These are phyloP conservation scores for Anas acuta DNA, from an alignment of 2,797 vertebrate genomes.

Conservation along the genomic window DNA sequence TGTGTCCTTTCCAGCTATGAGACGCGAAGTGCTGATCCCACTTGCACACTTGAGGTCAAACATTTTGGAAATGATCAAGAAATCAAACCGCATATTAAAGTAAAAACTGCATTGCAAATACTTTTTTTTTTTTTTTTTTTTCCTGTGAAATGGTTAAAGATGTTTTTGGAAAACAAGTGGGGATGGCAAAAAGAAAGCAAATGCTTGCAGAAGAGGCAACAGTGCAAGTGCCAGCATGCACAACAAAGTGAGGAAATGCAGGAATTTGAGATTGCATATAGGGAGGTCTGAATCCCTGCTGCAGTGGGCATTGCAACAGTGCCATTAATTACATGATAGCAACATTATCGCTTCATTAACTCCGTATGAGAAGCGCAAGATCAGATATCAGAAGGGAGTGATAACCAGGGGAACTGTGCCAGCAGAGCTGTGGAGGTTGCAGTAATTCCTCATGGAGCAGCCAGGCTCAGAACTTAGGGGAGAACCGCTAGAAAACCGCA, in stretches of 20 bases:
- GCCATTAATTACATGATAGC: conserved; percentile 15
- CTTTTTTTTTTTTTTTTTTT: not conserved
- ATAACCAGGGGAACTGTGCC: not conserved
- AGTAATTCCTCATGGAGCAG: not conserved
- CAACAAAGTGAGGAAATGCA: not conserved
- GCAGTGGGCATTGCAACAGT: conserved; percentile 28
- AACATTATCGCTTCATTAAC: conserved; percentile 3
- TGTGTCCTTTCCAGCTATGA: not conserved
- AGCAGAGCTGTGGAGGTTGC: not conserved
- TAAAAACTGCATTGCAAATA: not conserved
- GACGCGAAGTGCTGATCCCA: not conserved
- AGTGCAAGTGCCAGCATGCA: conserved; percentile 3
- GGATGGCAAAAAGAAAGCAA: not conserved
- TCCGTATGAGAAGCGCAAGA: conserved; percentile 23
- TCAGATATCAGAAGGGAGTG: conserved; percentile 44
- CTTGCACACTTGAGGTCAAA: not conserved
- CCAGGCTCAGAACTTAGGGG: not conserved
- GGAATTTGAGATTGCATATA: not conserved
- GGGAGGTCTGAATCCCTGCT: not conserved
- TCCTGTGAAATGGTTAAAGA: not conserved
- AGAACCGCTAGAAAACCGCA: not conserved
- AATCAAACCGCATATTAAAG: not conserved
- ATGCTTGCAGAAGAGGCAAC: not conserved
- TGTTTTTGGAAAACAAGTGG: not conserved
- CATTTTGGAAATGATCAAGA: not conserved